phyloP scores from a whole-genome alignment of 2,797 vertebrate species.

The Gymnoscopelus microlampas region DNA sequence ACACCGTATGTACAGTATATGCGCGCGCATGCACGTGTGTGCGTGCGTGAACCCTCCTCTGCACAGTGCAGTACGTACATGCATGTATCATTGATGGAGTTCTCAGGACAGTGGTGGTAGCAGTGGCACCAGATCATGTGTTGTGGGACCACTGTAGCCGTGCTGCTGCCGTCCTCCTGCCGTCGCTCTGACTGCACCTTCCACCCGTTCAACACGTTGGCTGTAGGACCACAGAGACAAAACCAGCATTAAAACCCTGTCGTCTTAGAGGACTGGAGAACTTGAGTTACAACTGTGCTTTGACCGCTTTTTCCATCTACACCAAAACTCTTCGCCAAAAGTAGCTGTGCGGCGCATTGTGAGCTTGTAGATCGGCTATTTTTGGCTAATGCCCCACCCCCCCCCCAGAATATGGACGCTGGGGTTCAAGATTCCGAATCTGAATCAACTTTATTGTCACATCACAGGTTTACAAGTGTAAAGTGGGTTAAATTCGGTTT shows the following conservation, averaged over 20 bases:
- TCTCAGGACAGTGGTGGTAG: conserved; percentile 93
- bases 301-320: too few species aligned
- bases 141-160: conserved; percentile 75
- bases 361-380: too few species aligned
- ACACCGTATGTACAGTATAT: neutral
- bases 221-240: conserved; percentile 61
- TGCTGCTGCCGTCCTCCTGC: conserved; percentile 80
- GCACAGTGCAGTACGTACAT: conserved; percentile 77
- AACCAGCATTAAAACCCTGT: neutral
- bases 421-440: too few species aligned
- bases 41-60: neutral
- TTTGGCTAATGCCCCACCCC: too few species aligned
- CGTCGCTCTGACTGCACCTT: conserved; percentile 83
- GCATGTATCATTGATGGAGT: conserved; percentile 94
- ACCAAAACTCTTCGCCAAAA: too few species aligned
- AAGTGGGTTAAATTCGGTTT: too few species aligned
- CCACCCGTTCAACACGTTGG: conserved; percentile 85
- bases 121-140: conserved; percentile 91
- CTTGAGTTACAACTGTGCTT: too few species aligned
- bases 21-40: neutral
- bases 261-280: too few species aligned
- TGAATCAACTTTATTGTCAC: too few species aligned
- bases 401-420: too few species aligned
- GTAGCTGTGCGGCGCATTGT: too few species aligned
- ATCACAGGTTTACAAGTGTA: too few species aligned